These are phyloP conservation scores for Sardina pilchardus DNA, from an alignment of 2,113 vertebrate genomes.

Conservation along the genomic window DNA sequence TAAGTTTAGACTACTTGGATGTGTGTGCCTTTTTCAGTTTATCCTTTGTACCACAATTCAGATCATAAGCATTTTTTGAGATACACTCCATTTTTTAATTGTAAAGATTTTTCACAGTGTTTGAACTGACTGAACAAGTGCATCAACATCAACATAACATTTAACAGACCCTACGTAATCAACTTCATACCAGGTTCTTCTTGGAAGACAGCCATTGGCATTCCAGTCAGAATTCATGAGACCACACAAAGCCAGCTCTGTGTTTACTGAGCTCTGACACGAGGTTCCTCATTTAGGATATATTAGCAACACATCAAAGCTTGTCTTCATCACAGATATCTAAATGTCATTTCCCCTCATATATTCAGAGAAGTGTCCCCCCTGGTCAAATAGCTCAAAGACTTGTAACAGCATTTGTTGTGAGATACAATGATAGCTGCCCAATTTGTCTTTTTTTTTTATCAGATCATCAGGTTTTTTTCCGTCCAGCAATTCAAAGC, in stretches of 20 bases:
- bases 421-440: not conserved
- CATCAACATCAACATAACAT: not conserved
- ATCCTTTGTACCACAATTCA: not conserved
- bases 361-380: not conserved
- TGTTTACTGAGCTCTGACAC: not conserved
- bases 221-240: not conserved
- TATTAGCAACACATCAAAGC: not conserved
- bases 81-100: not conserved
- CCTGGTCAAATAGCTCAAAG: not conserved
- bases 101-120: not conserved
- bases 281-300: not conserved
- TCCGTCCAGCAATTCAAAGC: not conserved
- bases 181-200: not conserved
- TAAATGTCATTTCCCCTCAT: not conserved
- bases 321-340: not conserved
- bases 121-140: not conserved
- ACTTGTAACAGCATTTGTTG: not conserved
- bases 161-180: not conserved
- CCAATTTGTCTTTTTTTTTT: not conserved
- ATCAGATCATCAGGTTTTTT: not conserved
- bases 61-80: not conserved
- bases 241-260: not conserved
- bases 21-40: too few relatives aligned
- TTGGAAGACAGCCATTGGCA: not conserved
- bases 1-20: too few relatives aligned